Conservation (phyloP, 2,888 invertebrate species). For the Pterostichus madidus region DNA sequence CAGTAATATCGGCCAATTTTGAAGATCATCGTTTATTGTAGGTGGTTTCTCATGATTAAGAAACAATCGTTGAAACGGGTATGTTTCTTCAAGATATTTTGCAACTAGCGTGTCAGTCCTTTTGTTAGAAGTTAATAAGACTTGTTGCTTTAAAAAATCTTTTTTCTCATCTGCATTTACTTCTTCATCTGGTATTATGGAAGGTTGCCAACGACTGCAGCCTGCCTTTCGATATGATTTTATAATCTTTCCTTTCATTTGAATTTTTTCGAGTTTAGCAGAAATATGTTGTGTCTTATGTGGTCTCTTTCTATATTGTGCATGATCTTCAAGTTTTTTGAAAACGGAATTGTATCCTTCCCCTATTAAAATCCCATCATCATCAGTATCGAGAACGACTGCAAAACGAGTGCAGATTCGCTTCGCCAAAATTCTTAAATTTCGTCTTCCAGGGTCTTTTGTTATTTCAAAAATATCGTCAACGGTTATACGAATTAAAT, state of each 20-base stretch:
- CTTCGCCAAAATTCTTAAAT: constrained; percentile 12
- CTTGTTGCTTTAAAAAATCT: background rate
- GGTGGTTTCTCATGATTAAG: background rate
- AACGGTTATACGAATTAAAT: background rate
- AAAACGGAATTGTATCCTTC: too few relatives aligned
- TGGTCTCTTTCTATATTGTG: too few relatives aligned
- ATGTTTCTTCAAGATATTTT: too few relatives aligned
- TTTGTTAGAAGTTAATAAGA: background rate
- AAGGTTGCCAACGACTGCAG: too few relatives aligned
- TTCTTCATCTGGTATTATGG: too few relatives aligned
- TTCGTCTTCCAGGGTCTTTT: background rate
- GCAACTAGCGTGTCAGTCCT: background rate
- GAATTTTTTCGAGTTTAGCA: constrained; percentile 4
- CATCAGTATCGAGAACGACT: background rate
- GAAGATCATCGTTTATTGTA: background rate
- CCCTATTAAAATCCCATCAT: constrained; percentile 11
- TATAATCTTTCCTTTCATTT: background rate
- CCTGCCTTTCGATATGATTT: too few relatives aligned
- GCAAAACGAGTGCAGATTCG: background rate
- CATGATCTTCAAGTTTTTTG: too few relatives aligned
- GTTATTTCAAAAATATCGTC: constrained; percentile 7
- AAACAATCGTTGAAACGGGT: background rate
- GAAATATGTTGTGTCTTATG: too few relatives aligned
- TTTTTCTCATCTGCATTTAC: too few relatives aligned
- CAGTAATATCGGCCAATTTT: background rate